Evolutionary conservation across 2,797 vertebrate species (phyloP), one percentile per base, ranked within the genome.

Genomic region (Labroides dimidiatus): DNA sequence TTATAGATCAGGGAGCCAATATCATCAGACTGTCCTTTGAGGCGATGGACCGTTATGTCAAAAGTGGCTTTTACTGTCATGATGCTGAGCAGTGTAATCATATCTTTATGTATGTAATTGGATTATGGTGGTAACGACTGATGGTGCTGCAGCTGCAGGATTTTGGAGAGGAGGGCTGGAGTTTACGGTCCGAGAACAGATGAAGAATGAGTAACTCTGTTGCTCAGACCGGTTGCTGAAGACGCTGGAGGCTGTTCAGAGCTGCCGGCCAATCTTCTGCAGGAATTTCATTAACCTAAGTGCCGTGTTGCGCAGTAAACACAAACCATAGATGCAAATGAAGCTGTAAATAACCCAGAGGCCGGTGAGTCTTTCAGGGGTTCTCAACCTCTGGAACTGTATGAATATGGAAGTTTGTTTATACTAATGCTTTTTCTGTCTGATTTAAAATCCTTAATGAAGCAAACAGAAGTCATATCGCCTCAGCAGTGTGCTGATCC

Each of bases 201-300:
- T 80, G 62, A 82, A 54, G 56, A 82, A 78, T 11, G 43, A 62
- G n/a, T 5, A 69, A 53, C 44, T 47, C 15, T 23, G 41, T 50
- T 74, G 19, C 56, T 75, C 39, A 66, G 66, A 75, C 15, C 41
- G 14, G 62, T 56, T 42, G 58, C 45, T 52, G 53, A 43, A 55
- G 47, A 30, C 45, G 39, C 75, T 24, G 19, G 10, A 41, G 67
- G 73, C 72, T 36, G 52, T 55, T 77, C 42, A 42, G 27, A 63
- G 71, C 61, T 73, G 49, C 72, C 30, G 4, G 48, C 68, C 87
- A 84, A 88, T 87, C 80, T 78, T 78, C 43, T 43, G 54, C 50
- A 76, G 64, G 81, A 56, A 77, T 84, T 62, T 85, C 76, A 90
- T 90, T 88, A 86, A 75, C 49, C 77, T 77, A 78, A 90, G 79